These are phyloP conservation scores for Apteryx mantelli DNA, from an alignment of 2,113 vertebrate genomes.

Conservation along the genomic window DNA sequence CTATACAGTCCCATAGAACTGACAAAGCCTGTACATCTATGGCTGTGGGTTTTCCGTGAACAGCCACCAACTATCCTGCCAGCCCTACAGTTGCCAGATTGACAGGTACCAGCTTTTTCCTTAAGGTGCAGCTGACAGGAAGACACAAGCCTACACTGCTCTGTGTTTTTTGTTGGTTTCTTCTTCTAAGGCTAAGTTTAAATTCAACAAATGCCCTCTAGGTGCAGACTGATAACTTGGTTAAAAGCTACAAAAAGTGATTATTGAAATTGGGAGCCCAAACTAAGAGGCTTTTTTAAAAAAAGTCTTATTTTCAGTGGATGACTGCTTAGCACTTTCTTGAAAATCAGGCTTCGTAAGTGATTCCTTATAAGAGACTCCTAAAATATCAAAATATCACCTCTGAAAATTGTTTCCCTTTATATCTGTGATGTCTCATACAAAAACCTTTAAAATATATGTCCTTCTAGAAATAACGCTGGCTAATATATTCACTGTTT, in stretches of 20 bases:
- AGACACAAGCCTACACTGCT: background rate
- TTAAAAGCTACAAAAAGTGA: background rate
- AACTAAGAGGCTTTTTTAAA: background rate
- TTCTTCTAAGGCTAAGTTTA: background rate
- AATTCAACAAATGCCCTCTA: background rate
- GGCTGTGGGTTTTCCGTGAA: background rate
- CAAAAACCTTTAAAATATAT: slow-evolving; percentile 37
- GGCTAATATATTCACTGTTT: slow-evolving; percentile 14
- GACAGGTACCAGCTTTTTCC: background rate
- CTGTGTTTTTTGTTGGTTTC: background rate
- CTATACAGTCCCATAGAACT: background rate
- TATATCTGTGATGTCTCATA: slow-evolving; percentile 37
- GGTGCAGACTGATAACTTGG: background rate
- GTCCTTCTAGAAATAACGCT: slow-evolving; percentile 19
- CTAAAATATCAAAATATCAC: slow-evolving; percentile 45
- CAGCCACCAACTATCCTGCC: background rate
- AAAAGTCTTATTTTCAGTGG: background rate
- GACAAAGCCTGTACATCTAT: background rate
- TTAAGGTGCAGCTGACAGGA: background rate
- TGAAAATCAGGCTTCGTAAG: slow-evolving; percentile 13
- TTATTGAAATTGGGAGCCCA: background rate
- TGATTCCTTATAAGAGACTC: background rate
- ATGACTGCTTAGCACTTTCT: slow-evolving; percentile 22
- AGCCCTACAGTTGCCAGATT: background rate
- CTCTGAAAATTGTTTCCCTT: slow-evolving; percentile 54